A percentile compares a stretch with the other conserved stretches of the same genome.
These are phyloP conservation scores for Ectropis grisescens DNA, from an alignment of 1,140 invertebrate species.

Conservation along the genomic window DNA sequence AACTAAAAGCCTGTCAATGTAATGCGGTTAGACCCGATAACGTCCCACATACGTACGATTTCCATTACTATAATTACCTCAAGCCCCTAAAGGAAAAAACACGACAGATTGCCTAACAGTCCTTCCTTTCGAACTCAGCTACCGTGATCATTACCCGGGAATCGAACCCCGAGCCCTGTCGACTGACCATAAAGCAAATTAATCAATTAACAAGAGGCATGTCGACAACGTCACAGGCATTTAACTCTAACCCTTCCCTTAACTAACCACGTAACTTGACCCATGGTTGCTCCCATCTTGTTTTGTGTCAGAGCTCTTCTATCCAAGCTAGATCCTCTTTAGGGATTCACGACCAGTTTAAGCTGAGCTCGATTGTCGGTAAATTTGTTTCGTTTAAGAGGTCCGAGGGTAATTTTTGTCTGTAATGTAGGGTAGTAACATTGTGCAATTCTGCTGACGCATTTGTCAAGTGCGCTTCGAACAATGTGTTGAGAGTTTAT, in stretches of 20 bases:
- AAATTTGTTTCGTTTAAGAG: not conserved
- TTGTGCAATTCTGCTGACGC: slow-evolving; percentile 61
- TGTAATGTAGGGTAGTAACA: slow-evolving; percentile 40
- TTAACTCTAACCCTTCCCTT: no score
- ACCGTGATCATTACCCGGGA: slow-evolving; percentile 53
- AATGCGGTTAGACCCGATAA: no score
- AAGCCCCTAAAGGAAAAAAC: slow-evolving; percentile 28
- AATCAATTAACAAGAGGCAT: slow-evolving; percentile 66
- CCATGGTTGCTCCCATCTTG: no score
- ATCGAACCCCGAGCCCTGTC: slow-evolving; percentile 49
- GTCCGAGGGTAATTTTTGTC: slow-evolving; percentile 29
- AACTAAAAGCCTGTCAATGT: no score
- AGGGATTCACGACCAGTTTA: slow-evolving; percentile 25
- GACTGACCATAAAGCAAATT: slow-evolving; percentile 65
- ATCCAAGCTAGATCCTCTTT: no score
- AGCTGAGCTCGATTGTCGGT: slow-evolving; percentile 9
- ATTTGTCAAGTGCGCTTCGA: slow-evolving; percentile 44
- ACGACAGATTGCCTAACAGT: slow-evolving; percentile 65
- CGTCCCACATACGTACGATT: no score
- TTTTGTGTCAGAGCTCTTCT: no score
- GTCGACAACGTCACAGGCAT: slow-evolving; percentile 60
- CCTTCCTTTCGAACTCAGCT: slow-evolving; percentile 36
- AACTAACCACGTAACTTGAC: no score
- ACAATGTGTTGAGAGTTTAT: slow-evolving; percentile 54
- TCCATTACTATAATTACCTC: no score